Evolutionary conservation across 2,113 vertebrate genomes (phyloP), one percentile per base, ranked within the genome.

Genomic region (Cranoglanis bouderius): DNA sequence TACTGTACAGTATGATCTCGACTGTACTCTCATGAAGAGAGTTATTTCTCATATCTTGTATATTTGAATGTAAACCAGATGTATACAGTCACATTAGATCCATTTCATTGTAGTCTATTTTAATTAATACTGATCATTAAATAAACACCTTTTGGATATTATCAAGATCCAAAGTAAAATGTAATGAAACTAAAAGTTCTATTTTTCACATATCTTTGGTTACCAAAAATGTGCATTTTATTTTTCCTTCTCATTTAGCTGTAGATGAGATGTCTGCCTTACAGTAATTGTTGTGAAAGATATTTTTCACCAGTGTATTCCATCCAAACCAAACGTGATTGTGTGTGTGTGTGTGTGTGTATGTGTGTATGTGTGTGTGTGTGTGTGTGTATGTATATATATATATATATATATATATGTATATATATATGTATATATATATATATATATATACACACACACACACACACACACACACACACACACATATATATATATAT

Each of bases 21-120:
- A 59, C 18, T 78, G 82, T 63, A 59, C 55, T 9, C 67, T 24
- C n/a, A 6, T 51, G 72, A 67, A 81, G 46, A 49, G n/a, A 9
- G 43, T 57, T 70, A 77, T 90, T 78, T 78, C 65, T 85, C 49
- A 61, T 63, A 80, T 87, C 67, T 82, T 90, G 87, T 86, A 82
- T 88, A 89, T 91, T 67, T 88, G 51, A 90, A 86, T 88, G 84
- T 87, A 86, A 89, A 88, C 35, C 88, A 35, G 35, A 61, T 84
- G 81, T 70, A 57, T 32, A 84, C 38, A 57, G n/a, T 87, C 85
- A 61, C 57, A 51, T 10, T 26, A 43, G 32, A 49, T 75, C 29
- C 49, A 72, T 90, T 74, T 82, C 61, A 43, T 83, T 51, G 43
- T 86, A 72, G 82, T 78, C 61, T 89, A 49, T 75, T 87, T 78